phyloP scores from a whole-genome alignment of 2,113 vertebrate genomes.

The Sisor rabdophorus region DNA sequence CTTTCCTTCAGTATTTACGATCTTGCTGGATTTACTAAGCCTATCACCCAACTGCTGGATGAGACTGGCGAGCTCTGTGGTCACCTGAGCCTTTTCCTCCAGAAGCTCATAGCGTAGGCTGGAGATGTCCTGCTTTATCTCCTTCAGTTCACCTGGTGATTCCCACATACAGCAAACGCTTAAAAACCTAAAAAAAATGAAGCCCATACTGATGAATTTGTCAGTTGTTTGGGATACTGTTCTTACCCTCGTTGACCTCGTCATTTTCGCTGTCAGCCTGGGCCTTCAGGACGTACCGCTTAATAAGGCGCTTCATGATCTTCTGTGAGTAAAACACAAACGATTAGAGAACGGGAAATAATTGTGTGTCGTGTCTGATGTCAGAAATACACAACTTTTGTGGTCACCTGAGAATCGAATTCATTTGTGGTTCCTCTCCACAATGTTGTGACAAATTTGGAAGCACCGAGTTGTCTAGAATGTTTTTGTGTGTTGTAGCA shows the following conservation, averaged over 20 bases:
- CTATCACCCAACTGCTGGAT: slow-evolving; percentile 85
- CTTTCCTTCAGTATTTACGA: slow-evolving; percentile 34
- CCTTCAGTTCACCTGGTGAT: slow-evolving; percentile 61
- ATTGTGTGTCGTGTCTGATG: neutral
- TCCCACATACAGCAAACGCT: slow-evolving; percentile 25
- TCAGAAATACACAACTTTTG: neutral
- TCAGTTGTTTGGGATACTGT: neutral
- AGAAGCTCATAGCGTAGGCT: slow-evolving; percentile 83
- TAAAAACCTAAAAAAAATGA: neutral
- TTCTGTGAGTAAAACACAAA: slow-evolving; percentile 35
- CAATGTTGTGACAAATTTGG: too few relatives aligned
- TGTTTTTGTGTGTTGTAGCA: too few relatives aligned
- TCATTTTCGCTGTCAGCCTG: slow-evolving; percentile 52
- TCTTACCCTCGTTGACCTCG: slow-evolving; percentile 48
- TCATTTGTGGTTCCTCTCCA: too few relatives aligned
- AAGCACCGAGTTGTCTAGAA: too few relatives aligned
- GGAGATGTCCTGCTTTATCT: slow-evolving; percentile 86
- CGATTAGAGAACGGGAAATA: neutral
- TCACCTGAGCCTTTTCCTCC: slow-evolving; percentile 77
- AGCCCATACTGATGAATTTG: neutral
- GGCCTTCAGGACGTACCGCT: slow-evolving; percentile 51
- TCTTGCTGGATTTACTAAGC: slow-evolving; percentile 58
- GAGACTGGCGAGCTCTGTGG: slow-evolving; percentile 77
- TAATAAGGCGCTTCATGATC: slow-evolving; percentile 54
- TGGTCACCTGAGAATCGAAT: too few relatives aligned